Conservation (phyloP, 2,113 vertebrate species). For the Solenodon paradoxus region DNA sequence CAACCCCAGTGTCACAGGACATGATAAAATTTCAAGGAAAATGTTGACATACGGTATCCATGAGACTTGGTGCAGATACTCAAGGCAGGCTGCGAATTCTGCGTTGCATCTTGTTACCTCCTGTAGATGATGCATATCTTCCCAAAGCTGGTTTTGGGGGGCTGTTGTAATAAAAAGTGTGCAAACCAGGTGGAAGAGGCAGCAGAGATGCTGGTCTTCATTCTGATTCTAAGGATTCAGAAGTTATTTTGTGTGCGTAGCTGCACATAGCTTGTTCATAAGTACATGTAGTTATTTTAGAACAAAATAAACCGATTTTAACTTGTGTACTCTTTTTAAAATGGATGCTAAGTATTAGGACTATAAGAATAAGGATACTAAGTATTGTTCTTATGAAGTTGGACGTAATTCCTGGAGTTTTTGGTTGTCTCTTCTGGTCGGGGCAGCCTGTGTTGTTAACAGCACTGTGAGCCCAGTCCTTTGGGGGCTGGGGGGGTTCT, state of each 20-base stretch:
- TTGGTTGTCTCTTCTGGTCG: not conserved
- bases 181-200: not conserved
- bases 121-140: not conserved
- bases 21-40: not conserved
- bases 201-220: not conserved
- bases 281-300: not conserved
- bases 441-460: not conserved
- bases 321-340: not conserved
- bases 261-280: not conserved
- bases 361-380: too few relatives aligned
- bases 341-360: not conserved
- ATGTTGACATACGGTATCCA: not conserved
- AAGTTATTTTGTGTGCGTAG: not conserved
- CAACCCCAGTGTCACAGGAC: accelerated
- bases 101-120: too few relatives aligned
- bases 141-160: not conserved
- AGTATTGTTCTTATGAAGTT: not conserved
- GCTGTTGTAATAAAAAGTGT: not conserved
- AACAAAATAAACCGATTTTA: not conserved
- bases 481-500: not conserved
- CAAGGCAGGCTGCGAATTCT: not conserved
- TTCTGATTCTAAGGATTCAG: not conserved
- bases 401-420: not conserved
- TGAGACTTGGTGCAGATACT: not conserved
- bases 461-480: not conserved